Evolutionary conservation across 2,888 invertebrate genomes (phyloP).

Genomic region (Idaea aversata): DNA sequence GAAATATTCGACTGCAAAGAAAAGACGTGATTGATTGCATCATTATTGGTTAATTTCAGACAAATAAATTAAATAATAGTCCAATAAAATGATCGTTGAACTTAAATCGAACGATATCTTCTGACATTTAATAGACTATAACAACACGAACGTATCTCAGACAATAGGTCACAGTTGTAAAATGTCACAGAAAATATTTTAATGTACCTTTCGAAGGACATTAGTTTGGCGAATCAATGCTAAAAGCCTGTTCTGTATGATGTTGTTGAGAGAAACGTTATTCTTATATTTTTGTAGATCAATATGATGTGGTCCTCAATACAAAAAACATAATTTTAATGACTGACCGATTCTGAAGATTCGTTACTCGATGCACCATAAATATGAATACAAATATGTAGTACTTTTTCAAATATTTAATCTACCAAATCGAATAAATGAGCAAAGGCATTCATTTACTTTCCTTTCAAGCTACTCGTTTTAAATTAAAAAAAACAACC

Average conservation of each 20-base stretch:
- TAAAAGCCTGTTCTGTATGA: neutral
- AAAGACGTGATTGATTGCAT: too few species aligned
- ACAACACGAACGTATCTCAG: neutral
- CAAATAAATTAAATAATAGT: neutral
- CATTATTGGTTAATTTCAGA: neutral
- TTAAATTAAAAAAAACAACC: too few species aligned
- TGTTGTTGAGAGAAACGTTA: neutral
- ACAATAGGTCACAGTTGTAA: neutral
- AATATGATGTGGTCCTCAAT: neutral
- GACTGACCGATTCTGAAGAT: too few species aligned
- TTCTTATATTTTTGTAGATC: neutral
- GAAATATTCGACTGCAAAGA: too few species aligned
- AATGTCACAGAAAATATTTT: neutral
- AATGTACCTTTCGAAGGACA: slow-evolving; percentile 1
- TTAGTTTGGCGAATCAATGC: neutral
- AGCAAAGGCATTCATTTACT: too few species aligned
- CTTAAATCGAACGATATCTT: neutral
- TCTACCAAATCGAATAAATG: too few species aligned
- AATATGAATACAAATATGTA: too few species aligned
- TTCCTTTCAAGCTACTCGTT: too few species aligned
- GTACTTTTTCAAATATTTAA: too few species aligned
- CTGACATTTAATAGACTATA: neutral
- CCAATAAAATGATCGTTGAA: neutral
- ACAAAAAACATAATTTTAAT: too few species aligned
- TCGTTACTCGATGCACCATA: too few species aligned